These are phyloP conservation scores for Cisticola juncidis DNA, from an alignment of 2,113 vertebrate genomes.

Conservation along the genomic window DNA sequence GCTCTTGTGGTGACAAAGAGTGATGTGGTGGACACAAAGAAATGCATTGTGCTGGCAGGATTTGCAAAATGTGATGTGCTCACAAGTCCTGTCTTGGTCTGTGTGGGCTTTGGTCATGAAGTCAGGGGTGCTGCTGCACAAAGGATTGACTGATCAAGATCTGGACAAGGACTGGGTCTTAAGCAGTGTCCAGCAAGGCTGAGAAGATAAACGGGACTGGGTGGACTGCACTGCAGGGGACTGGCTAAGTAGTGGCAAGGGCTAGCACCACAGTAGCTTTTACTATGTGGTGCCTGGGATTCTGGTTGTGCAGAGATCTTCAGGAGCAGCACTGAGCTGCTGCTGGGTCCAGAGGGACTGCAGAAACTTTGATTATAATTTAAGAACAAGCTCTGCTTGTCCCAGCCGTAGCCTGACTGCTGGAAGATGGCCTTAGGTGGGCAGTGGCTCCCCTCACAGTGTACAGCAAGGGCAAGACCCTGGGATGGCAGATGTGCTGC, in stretches of 20 bases:
- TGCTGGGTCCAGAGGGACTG: background rate
- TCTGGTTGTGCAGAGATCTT: background rate
- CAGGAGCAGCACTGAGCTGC: background rate
- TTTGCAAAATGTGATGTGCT: background rate
- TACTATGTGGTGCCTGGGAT: background rate
- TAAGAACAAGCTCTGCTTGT: background rate
- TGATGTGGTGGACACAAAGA: background rate
- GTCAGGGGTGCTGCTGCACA: background rate
- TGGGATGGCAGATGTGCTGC: fast-evolving
- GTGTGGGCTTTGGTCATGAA: background rate
- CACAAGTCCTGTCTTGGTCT: background rate
- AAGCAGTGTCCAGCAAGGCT: background rate
- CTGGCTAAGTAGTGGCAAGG: background rate
- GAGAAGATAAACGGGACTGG: background rate
- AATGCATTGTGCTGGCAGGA: background rate
- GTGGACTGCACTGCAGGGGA: background rate
- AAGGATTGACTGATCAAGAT: background rate
- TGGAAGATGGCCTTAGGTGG: background rate
- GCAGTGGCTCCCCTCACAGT: background rate
- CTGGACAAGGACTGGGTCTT: background rate
- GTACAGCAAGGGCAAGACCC: background rate
- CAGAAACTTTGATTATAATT: background rate
- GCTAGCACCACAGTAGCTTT: background rate
- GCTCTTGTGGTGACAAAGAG: background rate
- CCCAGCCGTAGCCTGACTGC: background rate